Percentiles rank a stretch among this genome's conserved stretches.
These are phyloP conservation scores for Dendrophyllia cribrosa DNA, from an alignment of 64 coral and sea anemone genomes.

Conservation along the genomic window DNA sequence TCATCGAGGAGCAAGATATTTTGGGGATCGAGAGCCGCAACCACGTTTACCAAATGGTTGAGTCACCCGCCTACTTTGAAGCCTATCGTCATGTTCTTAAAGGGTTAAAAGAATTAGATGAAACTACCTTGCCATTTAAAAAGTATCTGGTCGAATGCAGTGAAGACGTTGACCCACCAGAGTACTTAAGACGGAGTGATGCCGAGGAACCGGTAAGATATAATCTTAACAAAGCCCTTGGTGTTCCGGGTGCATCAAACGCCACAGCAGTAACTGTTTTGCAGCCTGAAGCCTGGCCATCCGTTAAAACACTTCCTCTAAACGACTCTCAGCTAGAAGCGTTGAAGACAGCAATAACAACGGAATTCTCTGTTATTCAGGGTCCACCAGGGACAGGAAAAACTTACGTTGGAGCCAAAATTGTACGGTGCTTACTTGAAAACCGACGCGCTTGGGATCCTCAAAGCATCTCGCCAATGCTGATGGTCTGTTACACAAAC, in stretches of 20 bases:
- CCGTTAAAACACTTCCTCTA: conserved; percentile 31
- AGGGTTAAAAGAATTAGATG: conserved; percentile 53
- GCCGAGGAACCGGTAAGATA: conserved; percentile 13
- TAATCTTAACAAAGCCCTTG: conserved; percentile 37
- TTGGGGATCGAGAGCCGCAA: conserved; percentile 42
- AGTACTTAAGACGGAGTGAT: conserved; percentile 9
- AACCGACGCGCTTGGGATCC: conserved; percentile 38
- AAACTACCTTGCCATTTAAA: conserved; percentile 2
- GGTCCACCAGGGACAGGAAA: conserved; percentile 93
- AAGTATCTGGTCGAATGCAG: conserved; percentile 8
- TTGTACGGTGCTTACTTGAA: conserved; percentile 50
- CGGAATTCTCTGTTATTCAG: conserved; percentile 89
- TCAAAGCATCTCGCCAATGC: conserved; percentile 1
- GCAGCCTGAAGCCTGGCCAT: conserved; percentile 64
- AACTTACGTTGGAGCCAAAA: conserved; percentile 85
- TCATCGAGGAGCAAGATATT: conserved; percentile 40
- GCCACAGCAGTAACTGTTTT: conserved; percentile 53
- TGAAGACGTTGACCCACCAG: conserved; percentile 33
- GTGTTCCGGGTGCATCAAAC: neutral
- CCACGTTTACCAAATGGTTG: conserved; percentile 24
- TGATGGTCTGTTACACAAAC: conserved; percentile 74
- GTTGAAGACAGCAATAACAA: conserved; percentile 78
- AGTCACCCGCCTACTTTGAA: conserved; percentile 63
- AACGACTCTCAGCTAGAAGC: conserved; percentile 83
- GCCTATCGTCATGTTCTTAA: conserved; percentile 73